Evolutionary conservation across 2,113 vertebrate genomes (phyloP), one percentile per base, ranked within the genome.

Genomic region (Cyprinodon tularosa): DNA sequence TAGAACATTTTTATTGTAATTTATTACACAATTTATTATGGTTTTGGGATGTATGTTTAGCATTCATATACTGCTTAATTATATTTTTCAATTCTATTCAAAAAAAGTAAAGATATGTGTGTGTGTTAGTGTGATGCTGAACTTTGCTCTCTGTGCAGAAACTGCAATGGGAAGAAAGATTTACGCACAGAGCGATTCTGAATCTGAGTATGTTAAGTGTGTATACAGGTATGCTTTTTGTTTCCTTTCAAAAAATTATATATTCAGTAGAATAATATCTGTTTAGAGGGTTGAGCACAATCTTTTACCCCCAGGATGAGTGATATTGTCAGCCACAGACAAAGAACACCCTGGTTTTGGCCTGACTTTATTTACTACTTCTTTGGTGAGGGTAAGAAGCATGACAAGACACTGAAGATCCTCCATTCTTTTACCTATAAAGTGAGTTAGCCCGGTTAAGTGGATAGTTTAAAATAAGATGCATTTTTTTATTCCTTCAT

Each of bases 271-370:
- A 60, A 62, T 13, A 60, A 13, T 3, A 12, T 48, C 63, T 36
- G 12, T 36, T 37, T 6, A 40, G 10, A 3, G 20, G 4, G 44
- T 38, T 47, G 22, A 2, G 7, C 2, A 6, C 12, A 14, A n/a
- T 13, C 29, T 38, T 62, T 40, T 37, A 4, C 66, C 17, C 36
- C 7, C 73, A 99, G 98, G 85, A 97, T 99, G 97, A 95, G 95
- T 15, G 96, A 98, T 76, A 89, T 96, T 40, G 79, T 97, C 80
- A 92, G 93, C 39, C 90, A 83, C 36, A 95, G 98, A 88, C 96
- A 97, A 87, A 95, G 94, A 88, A 90, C 84, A 69, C 97, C 97
- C 1, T 99, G 97, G 97, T 88, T 96, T 76, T 99, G 98, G 97
- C 74, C 91, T 40, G 90, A 97, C 42, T 44, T 93, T 59, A 0